Evolutionary conservation across 2,797 vertebrate genomes (phyloP).

Genomic region (Sylvia borin): DNA sequence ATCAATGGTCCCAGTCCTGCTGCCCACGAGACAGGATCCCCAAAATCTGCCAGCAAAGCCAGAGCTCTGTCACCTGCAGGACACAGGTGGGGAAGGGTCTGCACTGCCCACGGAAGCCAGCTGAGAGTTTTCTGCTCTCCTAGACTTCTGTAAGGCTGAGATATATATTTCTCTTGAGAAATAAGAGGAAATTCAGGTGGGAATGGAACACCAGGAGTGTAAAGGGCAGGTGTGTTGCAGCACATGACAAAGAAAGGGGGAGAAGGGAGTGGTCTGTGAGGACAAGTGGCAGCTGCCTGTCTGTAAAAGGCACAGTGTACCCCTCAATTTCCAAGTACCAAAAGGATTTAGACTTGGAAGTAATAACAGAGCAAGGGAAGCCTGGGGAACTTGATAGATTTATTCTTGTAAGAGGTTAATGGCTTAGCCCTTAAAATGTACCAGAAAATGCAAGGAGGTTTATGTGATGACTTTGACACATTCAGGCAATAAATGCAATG

Average conservation of each 20-base stretch:
- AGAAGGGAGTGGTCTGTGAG: not conserved
- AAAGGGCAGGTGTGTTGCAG: not conserved
- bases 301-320: not conserved
- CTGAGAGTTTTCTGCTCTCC: not conserved
- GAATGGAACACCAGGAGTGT: not conserved
- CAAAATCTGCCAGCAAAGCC: not conserved
- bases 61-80: not conserved
- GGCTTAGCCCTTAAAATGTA: conserved; percentile 18
- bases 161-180: not conserved
- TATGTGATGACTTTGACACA: not conserved
- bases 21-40: not conserved
- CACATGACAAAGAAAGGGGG: not conserved
- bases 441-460: conserved; percentile 9
- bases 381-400: not conserved
- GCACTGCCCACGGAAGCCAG: not conserved
- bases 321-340: not conserved
- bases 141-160: not conserved
- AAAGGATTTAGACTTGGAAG: not conserved
- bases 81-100: not conserved
- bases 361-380: not conserved
- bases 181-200: not conserved
- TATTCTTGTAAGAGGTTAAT: not conserved
- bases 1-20: not conserved
- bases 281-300: not conserved
- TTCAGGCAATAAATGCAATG: not conserved